These are phyloP conservation scores for Romanogobio albipinnatus DNA, from an alignment of 2,113 vertebrate species.

Conservation along the genomic window DNA sequence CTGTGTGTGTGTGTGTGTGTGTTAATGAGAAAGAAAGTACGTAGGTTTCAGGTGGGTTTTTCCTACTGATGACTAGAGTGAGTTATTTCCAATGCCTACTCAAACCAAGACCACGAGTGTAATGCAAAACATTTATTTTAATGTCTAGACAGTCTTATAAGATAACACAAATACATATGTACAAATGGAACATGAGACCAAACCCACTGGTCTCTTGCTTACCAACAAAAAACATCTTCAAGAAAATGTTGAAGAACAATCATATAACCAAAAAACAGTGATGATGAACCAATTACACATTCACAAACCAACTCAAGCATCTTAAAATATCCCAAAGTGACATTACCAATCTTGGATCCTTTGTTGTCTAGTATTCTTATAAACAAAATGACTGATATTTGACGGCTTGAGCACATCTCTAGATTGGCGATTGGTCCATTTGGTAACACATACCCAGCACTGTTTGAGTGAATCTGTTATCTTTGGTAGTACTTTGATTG, in stretches of 20 bases:
- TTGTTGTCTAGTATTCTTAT: neutral
- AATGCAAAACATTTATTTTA: conserved; percentile 19
- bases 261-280: neutral
- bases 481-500: neutral
- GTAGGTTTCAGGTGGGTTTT: neutral
- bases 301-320: neutral
- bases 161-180: conserved; percentile 39
- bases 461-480: neutral
- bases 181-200: conserved; percentile 17
- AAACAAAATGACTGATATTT: neutral
- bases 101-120: neutral
- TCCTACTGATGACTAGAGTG: too few species aligned
- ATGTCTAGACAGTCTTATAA: neutral
- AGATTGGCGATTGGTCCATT: neutral
- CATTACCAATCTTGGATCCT: neutral
- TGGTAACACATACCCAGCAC: neutral
- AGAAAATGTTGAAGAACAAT: neutral
- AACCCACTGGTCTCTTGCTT: neutral
- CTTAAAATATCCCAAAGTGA: neutral
- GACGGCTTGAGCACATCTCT: neutral
- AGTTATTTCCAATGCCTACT: neutral
- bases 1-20: too few species aligned
- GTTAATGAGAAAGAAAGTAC: too few species aligned
- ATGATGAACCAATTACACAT: neutral
- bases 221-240: neutral